A percentile compares a stretch with the other conserved stretches of the same genome.
Evolutionary conservation across 2,888 invertebrate species (phyloP).

Genomic region (Pandemis heparana): DNA sequence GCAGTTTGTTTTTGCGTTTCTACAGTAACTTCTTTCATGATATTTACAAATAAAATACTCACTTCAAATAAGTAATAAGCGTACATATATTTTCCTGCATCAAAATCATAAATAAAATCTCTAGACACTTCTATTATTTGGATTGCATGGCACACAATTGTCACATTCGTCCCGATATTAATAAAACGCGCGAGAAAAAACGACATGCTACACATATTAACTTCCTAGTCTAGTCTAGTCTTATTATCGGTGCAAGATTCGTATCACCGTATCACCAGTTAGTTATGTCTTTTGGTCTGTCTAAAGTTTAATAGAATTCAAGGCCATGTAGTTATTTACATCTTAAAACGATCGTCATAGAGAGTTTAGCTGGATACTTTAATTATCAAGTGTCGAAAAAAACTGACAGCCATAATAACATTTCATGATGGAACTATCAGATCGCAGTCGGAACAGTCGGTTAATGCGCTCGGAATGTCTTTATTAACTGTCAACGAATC

Average conservation of each 20-base stretch:
- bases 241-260: slow-evolving; percentile 46
- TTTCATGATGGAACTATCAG: slow-evolving; percentile 66
- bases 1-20: slow-evolving; percentile 5
- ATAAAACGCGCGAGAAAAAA: slow-evolving; percentile 76
- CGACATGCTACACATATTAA: slow-evolving; percentile 42
- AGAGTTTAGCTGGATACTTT: slow-evolving; percentile 26
- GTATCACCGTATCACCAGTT: slow-evolving; percentile 44
- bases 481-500: slow-evolving; percentile 84
- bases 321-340: slow-evolving; percentile 1
- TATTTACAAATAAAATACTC: background rate
- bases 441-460: slow-evolving; percentile 66
- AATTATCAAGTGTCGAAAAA: slow-evolving; percentile 48
- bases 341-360: slow-evolving; percentile 18
- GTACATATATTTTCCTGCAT: slow-evolving; percentile 66
- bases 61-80: slow-evolving; percentile 56
- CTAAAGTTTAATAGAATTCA: slow-evolving; percentile 12
- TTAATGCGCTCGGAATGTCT: slow-evolving; percentile 79
- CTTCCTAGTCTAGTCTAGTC: slow-evolving; percentile 42
- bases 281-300: slow-evolving; percentile 7
- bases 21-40: background rate
- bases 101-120: slow-evolving; percentile 79
- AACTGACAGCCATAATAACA: slow-evolving; percentile 61
- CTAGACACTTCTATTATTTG: slow-evolving; percentile 85
- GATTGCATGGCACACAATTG: slow-evolving; percentile 81
- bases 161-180: slow-evolving; percentile 80